Percentiles rank a stretch among this genome's conserved stretches.
Evolutionary conservation across 2,113 vertebrate genomes (phyloP).

Genomic region (Strix aluco): DNA sequence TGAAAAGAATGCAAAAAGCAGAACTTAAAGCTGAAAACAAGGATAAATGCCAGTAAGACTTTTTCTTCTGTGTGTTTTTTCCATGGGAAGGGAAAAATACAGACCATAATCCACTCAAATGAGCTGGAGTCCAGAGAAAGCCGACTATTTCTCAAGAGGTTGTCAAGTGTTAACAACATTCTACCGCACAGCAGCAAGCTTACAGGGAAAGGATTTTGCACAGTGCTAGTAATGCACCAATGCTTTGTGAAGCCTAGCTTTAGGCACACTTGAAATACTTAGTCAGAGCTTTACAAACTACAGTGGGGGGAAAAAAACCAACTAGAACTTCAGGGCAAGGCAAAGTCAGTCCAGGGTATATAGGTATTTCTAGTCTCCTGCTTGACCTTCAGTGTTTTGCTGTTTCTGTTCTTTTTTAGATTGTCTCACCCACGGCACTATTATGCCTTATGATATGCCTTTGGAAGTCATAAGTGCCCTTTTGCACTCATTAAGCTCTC

Average conservation of each 20-base stretch:
- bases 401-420: background rate
- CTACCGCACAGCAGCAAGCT: background rate
- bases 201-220: background rate
- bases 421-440: background rate
- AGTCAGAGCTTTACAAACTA: background rate
- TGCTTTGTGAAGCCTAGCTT: background rate
- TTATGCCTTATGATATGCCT: background rate
- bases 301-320: background rate
- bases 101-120: background rate
- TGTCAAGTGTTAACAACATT: background rate
- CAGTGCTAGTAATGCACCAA: background rate
- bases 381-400: background rate
- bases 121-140: background rate
- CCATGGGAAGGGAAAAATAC: background rate
- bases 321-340: background rate
- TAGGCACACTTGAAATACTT: background rate
- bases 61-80: background rate
- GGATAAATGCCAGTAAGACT: background rate
- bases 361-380: background rate
- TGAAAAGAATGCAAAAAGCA: background rate
- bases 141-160: background rate
- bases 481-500: constrained; percentile 45
- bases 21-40: background rate
- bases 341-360: background rate
- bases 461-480: constrained; percentile 6